Evolutionary conservation across 1,140 invertebrate species (phyloP), one percentile per base, ranked within the genome.

Genomic region (Planococcus citri): DNA sequence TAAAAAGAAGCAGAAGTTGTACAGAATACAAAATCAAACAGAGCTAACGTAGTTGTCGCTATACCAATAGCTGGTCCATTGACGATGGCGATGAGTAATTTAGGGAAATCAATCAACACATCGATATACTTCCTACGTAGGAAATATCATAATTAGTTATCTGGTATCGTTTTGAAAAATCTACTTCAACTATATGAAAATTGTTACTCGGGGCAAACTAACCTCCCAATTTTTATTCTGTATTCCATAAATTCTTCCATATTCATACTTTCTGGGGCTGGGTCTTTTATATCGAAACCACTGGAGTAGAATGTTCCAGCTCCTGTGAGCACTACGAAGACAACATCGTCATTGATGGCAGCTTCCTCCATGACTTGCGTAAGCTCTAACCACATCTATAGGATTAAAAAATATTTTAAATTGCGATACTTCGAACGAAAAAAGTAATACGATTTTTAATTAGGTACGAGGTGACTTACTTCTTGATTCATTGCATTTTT

Each of bases 41-140:
- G 80, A 10, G 85, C 85, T 22, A 94, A 78, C 0, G 87, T 85
- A 9, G 94, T 97, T 0, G 88, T 87, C 67, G 87, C 87, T 73
- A 98, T 87, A 21, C 96, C 96, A 72, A 97, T 84, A n/a, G 94
- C 92, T 67, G 91, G 92, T 37, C 94, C 95, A 84, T 98, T 95
- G 0, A 98, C 87, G 57, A 95, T 79, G 38, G 87, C 90, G 70
- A 97, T 83, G 57, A 98, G 76, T 21, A 95, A 82, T 79, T 98
- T 98, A 0, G 92, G 89, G 77, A 91, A 95, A 71, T 86, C 83
- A 72, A 98, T 94, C 73, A 95, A 87, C 1, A 88, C 80, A 72
- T 83, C 80, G 12, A 96, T 83, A 79, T 92, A 92, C 33, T 85
- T 78, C 68, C 84, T 86, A 80, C 79, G 73, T 71, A 82, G 74